Evolutionary conservation across 1,140 invertebrate species (phyloP).

Genomic region (Lepeophtheirus salmonis): DNA sequence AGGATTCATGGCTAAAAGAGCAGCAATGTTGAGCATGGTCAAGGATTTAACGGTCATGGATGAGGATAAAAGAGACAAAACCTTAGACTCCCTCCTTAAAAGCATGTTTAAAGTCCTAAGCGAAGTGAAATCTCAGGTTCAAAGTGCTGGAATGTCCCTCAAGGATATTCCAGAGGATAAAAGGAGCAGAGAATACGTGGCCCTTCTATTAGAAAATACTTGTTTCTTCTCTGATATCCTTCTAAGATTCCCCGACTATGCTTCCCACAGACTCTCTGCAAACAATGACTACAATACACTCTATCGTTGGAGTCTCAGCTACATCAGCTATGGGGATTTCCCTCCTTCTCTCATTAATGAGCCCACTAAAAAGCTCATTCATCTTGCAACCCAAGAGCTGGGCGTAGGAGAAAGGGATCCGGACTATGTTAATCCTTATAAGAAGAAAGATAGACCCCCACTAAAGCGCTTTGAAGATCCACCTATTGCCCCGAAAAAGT

Average conservation of each 20-base stretch:
- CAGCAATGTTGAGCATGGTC: not conserved
- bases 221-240: conserved; percentile 8
- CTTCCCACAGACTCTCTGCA: not conserved
- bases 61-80: not conserved
- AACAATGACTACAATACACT: not conserved
- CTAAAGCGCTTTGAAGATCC: conserved; percentile 8
- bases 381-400: conserved; percentile 9
- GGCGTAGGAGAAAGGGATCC: not conserved
- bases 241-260: conserved; percentile 8
- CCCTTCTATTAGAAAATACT: conserved; percentile 11
- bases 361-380: conserved; percentile 1
- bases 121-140: not conserved
- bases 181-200: not conserved
- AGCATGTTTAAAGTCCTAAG: not conserved
- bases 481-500: not conserved
- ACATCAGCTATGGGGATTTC: not conserved
- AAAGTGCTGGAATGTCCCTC: not conserved
- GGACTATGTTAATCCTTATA: conserved; percentile 11
- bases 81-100: not conserved
- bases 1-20: not conserved
- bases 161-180: not conserved
- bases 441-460: not conserved
- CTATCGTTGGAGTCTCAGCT: conserved; percentile 9
- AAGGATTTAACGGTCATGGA: not conserved
- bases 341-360: conserved; percentile 1